Evolutionary conservation across 1,140 invertebrate species (phyloP).

Genomic region (Tetraneura akinire): DNA sequence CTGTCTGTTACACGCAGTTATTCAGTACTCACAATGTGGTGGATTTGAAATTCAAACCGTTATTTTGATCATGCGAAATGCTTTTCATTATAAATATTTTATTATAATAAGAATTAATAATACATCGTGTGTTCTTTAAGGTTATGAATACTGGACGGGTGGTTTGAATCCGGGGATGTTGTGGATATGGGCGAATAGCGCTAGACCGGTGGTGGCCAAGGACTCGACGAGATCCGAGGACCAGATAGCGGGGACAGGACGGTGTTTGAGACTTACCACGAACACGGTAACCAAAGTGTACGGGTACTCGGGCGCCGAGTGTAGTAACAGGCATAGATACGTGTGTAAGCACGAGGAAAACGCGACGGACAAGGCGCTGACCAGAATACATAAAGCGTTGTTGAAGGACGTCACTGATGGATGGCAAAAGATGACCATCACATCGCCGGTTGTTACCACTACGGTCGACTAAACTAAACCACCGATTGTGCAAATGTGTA

Average conservation of each 20-base stretch:
- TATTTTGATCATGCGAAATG: too few relatives aligned
- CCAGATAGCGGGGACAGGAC: constrained; percentile 62
- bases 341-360: constrained; percentile 73
- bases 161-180: constrained; percentile 79
- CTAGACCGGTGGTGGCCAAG: constrained; percentile 66
- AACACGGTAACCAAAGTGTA: constrained; percentile 67
- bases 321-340: constrained; percentile 66
- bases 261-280: constrained; percentile 67
- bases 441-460: not conserved
- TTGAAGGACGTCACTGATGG: constrained; percentile 21
- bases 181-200: constrained; percentile 83
- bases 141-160: constrained; percentile 76
- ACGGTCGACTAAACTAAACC: too few relatives aligned
- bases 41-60: too few relatives aligned
- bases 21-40: too few relatives aligned
- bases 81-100: too few relatives aligned
- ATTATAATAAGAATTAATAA: too few relatives aligned
- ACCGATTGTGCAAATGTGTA: too few relatives aligned
- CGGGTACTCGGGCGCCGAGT: constrained; percentile 73
- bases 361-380: constrained; percentile 70
- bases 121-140: constrained; percentile 56
- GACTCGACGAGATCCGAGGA: constrained; percentile 60
- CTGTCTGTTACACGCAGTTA: too few relatives aligned
- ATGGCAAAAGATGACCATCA: not conserved
- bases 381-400: constrained; percentile 59